Evolutionary conservation across 2,888 invertebrate species (phyloP), one percentile per base, ranked within the genome.

Genomic region (Luperina nickerlii): DNA sequence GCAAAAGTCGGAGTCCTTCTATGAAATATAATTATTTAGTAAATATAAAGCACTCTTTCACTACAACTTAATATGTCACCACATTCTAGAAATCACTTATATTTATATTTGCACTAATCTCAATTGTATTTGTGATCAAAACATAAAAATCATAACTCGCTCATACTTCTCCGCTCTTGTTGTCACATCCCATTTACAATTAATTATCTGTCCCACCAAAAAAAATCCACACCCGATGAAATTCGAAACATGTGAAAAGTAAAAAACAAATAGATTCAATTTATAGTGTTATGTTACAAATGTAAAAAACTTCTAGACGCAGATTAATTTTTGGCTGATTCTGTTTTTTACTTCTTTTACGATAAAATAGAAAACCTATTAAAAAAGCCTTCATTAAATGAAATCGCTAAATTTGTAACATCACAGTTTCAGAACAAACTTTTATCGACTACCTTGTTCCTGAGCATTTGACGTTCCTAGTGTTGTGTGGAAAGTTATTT

Each of bases 101-200:
- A 83, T 38, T 86, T 86, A 89, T 66, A 83, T 87, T 88, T 82
- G 78, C 82, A 87, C 77, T 86, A 72, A 77, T 84, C 69, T 82
- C 70, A 81, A 84, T 87, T 91, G 90, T 73, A 82, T 90, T 88
- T 91, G 89, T 90, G 92, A 93, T 93, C 94, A 95, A 94, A 95
- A 95, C 94, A 95, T 92, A 93, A 92, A 92, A 93, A 91, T 93
- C 92, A 92, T 92, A 94, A 92, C 92, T 91, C 93, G 90, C 91
- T 92, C 92, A 90, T 79, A 77, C 72, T 84, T 79, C 83, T 87
- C 69, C 67, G 57, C 84, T 88, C 86, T 86, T 89, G 89, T 85
- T 88, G 88, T 89, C 89, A 89, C 78, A 86, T 86, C 78, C 79
- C 80, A 82, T 80, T 81, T 89, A 69, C 79, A 77, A 87, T 87